Base-by-base conservation (phyloP, 2,888 invertebrate species). In the Drosophila nigritarsus region DNA sequence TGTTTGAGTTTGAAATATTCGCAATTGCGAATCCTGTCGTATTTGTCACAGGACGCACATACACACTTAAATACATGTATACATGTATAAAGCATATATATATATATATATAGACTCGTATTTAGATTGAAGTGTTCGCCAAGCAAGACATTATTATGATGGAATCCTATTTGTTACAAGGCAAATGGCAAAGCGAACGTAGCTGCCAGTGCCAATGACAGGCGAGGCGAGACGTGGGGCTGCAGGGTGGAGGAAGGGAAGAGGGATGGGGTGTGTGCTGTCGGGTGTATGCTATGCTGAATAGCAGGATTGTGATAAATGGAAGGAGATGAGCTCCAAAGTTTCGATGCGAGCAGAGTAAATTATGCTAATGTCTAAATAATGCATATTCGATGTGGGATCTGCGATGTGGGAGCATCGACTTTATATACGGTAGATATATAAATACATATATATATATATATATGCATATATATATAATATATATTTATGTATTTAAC, bases 361-460 rank as follows among this genome's bases (percentile, higher is more conserved):
- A 91, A 91, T 91, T 91, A 92, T 91, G 91, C 89, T 91, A 92
- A 91, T 92, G 88, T 91, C 90, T 84, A 91, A 91, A 91, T 90
- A 90, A 89, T 91, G 89, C 84, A 90, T 91, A 90, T 91, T 90
- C 90, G 87, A 90, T 90, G 24, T 20, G 42, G 42, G 11, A 20
- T 45, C 45, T 45, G 45, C n/a, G 84, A 84, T 82, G 82, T 80
- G 80, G 71, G 73, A 73, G 69, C 66, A 55, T 73, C 62, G 38
- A 64, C 61, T 45, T 50, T 58, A 66, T 38, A 53, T 65, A 58
- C 62, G 24, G 51, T 18, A 50, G 20, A 59, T 15, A 72, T 29
- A 38, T 34, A 50, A 13, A 51, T 15, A 71, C 1, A 49, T 40
- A 48, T 9, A 65, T n/a, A 45, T 59, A 8, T 9, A 3, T 40